Conservation (phyloP, 2,888 invertebrate species). For the Calliscelio sp. region DNA sequence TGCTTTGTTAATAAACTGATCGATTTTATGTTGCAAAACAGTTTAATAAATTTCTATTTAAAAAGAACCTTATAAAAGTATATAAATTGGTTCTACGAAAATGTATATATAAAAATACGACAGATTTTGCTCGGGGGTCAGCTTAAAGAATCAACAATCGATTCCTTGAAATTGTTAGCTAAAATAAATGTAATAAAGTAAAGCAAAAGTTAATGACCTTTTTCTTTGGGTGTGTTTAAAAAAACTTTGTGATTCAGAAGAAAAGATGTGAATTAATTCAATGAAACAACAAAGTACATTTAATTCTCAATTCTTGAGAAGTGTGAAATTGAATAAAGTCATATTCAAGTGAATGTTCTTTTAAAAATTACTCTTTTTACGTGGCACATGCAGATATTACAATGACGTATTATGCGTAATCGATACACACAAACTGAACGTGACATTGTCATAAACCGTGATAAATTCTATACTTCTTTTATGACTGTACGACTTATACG, state of each 20-base stretch:
- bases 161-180: conserved; percentile 12
- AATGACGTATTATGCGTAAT: conserved; percentile 31
- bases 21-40: too few species aligned
- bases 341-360: conserved; percentile 1
- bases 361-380: conserved; percentile 20
- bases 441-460: conserved; percentile 51
- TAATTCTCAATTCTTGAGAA: background rate
- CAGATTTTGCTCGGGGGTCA: background rate
- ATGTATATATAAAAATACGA: background rate
- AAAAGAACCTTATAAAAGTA: too few species aligned
- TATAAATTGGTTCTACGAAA: conserved; percentile 8
- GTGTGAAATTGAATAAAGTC: background rate
- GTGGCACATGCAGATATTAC: conserved; percentile 14
- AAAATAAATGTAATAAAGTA: conserved; percentile 26
- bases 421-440: conserved; percentile 19
- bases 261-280: background rate
- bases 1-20: background rate
- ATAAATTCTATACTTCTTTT: conserved; percentile 45
- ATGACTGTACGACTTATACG: conserved; percentile 22
- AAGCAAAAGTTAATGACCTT: conserved; percentile 6
- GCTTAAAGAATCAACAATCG: background rate
- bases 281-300: background rate
- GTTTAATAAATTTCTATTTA: too few species aligned
- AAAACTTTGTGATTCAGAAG: background rate
- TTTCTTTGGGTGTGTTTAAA: background rate